Conservation (phyloP, 2,888 invertebrate species). For the Platerodrilus igneus region DNA sequence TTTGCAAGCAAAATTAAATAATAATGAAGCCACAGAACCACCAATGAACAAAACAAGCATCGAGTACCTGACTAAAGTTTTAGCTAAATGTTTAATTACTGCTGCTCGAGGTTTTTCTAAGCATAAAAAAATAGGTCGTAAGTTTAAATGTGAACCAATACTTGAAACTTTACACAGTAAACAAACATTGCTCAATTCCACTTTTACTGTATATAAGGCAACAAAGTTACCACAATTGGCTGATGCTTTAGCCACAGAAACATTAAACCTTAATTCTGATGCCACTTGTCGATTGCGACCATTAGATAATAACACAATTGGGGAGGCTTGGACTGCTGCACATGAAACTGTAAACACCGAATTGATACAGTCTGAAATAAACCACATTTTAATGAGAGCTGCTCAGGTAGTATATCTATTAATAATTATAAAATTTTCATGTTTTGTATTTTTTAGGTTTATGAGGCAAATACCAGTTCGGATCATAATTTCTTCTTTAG, state of each 20-base stretch:
- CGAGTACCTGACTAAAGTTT: slow-evolving; percentile 69
- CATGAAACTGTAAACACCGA: slow-evolving; percentile 71
- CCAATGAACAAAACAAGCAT: slow-evolving; percentile 48
- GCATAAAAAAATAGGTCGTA: slow-evolving; percentile 9
- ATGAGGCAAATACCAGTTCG: slow-evolving; percentile 54
- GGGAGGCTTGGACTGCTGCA: slow-evolving; percentile 71
- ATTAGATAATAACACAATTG: slow-evolving; percentile 62
- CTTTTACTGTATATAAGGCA: slow-evolving; percentile 55
- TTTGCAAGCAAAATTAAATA: slow-evolving; percentile 63
- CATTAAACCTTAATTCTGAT: slow-evolving; percentile 57
- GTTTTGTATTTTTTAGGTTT: slow-evolving; percentile 49
- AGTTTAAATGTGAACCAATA: slow-evolving; percentile 15
- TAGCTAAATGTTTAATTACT: slow-evolving; percentile 63
- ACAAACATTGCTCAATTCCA: slow-evolving; percentile 21
- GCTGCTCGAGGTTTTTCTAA: slow-evolving; percentile 30
- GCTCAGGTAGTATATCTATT: slow-evolving; percentile 51
- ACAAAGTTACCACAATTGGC: slow-evolving; percentile 67
- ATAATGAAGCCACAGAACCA: slow-evolving; percentile 48
- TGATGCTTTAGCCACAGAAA: slow-evolving; percentile 65
- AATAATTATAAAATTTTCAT: background rate
- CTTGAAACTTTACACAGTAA: slow-evolving; percentile 26
- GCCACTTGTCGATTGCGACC: slow-evolving; percentile 48
- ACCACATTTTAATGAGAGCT: slow-evolving; percentile 66
- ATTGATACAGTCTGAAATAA: slow-evolving; percentile 71
- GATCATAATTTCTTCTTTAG: slow-evolving; percentile 57